phyloP scores from a whole-genome alignment of 2,888 invertebrate genomes.

The Alitta virens region DNA sequence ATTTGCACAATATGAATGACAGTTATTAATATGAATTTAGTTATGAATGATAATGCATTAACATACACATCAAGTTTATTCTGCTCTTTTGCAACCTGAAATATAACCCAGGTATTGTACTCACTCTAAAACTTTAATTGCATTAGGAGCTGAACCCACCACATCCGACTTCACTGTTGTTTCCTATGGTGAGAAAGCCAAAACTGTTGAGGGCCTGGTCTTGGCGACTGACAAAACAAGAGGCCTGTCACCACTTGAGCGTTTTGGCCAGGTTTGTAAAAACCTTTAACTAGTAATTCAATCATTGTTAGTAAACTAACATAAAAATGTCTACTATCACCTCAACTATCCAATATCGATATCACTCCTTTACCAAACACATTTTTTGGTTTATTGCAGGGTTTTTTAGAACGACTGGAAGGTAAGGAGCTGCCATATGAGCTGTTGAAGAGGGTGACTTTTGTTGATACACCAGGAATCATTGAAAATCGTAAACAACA shows the following conservation, averaged over 20 bases:
- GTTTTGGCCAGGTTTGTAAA: conserved; percentile 79
- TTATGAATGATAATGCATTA: neutral
- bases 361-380: too few relatives aligned
- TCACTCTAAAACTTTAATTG: too few relatives aligned
- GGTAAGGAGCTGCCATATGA: conserved; percentile 32
- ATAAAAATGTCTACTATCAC: neutral
- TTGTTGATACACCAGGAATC: conserved; percentile 94
- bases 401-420: conserved; percentile 63
- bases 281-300: neutral
- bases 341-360: neutral
- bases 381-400: too few relatives aligned
- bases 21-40: neutral
- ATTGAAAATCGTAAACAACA: conserved; percentile 85
- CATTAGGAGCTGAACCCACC: conserved; percentile 83
- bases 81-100: too few relatives aligned
- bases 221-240: conserved; percentile 79
- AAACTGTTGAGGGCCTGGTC: conserved; percentile 86
- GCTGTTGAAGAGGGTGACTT: conserved; percentile 66
- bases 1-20: neutral
- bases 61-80: too few relatives aligned
- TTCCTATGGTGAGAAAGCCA: conserved; percentile 82
- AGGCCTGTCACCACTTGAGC: conserved; percentile 89
- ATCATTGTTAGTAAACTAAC: too few relatives aligned
- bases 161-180: conserved; percentile 62
- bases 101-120: too few relatives aligned